Percentiles rank a stretch among this genome's conserved stretches.
Conservation (phyloP, 2,113 vertebrate species). For the Gallinago undulata region DNA sequence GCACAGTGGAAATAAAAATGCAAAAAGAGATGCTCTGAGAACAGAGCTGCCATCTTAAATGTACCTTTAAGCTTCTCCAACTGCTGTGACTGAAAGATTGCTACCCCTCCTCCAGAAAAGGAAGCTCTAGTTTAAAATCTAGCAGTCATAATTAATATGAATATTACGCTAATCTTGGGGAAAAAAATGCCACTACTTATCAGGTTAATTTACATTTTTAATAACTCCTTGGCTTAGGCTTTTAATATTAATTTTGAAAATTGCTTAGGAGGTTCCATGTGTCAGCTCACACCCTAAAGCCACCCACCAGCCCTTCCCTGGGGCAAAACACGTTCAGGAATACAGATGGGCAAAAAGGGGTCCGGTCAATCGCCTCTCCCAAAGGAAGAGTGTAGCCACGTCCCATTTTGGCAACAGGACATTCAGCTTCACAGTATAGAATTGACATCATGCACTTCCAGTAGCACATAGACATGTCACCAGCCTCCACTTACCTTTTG, state of each 20-base stretch:
- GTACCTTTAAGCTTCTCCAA: not conserved
- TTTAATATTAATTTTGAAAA: not conserved
- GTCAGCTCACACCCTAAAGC: not conserved
- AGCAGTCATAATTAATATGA: not conserved
- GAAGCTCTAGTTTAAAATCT: not conserved
- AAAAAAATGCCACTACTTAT: not conserved
- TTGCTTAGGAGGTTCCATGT: not conserved
- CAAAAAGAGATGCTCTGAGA: not conserved
- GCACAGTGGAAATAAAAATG: not conserved
- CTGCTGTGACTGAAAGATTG: not conserved
- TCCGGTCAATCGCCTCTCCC: fast-evolving
- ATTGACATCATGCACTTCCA: not conserved
- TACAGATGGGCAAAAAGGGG: not conserved
- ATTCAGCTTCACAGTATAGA: not conserved
- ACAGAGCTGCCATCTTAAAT: not conserved
- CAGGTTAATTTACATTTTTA: constrained; percentile 24
- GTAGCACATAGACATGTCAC: not conserved
- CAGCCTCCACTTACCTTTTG: not conserved
- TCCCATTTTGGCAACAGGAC: not conserved
- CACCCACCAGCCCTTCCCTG: not conserved
- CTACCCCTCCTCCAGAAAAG: not conserved
- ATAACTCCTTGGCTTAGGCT: constrained; percentile 7
- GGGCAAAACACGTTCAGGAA: not conserved
- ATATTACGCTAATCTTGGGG: not conserved
- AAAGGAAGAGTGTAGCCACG: fast-evolving